These are phyloP conservation scores for Chaetophractus vellerosus DNA, from an alignment of 2,797 vertebrate species.

Conservation along the genomic window DNA sequence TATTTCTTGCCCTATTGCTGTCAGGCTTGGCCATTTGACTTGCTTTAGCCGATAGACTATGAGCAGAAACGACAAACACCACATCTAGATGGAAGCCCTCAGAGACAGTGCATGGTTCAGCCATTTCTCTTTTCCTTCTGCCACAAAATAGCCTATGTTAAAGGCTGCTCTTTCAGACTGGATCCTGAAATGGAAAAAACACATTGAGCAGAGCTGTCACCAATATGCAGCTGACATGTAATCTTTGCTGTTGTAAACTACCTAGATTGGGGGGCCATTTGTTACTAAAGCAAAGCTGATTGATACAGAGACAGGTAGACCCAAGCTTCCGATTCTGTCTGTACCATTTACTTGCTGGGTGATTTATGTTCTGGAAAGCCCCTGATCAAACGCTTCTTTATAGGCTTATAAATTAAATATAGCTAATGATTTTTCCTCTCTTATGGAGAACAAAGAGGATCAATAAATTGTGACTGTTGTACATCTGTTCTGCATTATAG, in stretches of 20 bases:
- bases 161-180: neutral
- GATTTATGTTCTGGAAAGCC: neutral
- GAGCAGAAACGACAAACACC: neutral
- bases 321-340: neutral
- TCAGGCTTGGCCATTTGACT: neutral
- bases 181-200: neutral
- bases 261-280: neutral
- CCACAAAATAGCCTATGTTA: neutral
- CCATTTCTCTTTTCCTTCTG: neutral
- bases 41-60: neutral
- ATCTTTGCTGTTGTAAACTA: neutral
- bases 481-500: neutral
- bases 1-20: neutral
- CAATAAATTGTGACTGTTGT: neutral
- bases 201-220: neutral
- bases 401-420: constrained; percentile 38
- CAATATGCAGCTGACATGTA: neutral
- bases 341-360: neutral
- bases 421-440: constrained; percentile 1
- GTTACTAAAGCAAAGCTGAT: constrained; percentile 16
- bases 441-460: neutral
- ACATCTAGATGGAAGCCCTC: neutral
- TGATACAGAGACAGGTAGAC: neutral
- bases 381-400: neutral
- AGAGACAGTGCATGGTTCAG: neutral